Percentiles rank a stretch among this genome's conserved stretches.
These are phyloP conservation scores for Phoebastria nigripes DNA, from an alignment of 2,797 vertebrate species.

Conservation along the genomic window DNA sequence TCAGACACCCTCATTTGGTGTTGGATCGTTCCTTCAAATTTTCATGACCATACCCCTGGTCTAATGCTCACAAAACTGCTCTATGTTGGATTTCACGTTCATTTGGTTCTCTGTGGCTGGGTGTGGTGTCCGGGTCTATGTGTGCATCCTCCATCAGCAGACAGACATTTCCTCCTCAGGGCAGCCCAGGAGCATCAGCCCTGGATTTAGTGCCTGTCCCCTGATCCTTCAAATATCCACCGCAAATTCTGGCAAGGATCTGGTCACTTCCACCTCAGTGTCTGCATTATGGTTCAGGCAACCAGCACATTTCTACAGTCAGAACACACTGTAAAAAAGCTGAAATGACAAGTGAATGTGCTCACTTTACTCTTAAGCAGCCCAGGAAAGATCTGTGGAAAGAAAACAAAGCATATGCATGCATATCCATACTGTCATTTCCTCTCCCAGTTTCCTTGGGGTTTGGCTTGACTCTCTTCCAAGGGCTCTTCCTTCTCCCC, in stretches of 20 bases:
- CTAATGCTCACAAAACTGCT: background rate
- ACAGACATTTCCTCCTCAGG: background rate
- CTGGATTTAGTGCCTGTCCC: accelerated
- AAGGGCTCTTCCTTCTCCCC: conserved; percentile 9
- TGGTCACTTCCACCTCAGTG: background rate
- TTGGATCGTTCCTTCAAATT: background rate
- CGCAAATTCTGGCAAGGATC: background rate
- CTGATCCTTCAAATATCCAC: background rate
- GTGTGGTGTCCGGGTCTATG: background rate
- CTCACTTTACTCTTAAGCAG: background rate
- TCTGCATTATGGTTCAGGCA: background rate
- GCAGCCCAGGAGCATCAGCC: background rate
- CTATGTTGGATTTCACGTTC: accelerated
- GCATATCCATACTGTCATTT: background rate
- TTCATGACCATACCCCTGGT: background rate
- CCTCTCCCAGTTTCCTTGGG: background rate
- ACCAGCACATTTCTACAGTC: background rate
- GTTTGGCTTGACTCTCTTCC: conserved; percentile 18
- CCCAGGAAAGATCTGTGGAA: background rate
- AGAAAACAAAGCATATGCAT: background rate
- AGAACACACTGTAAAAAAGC: background rate
- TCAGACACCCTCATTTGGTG: background rate
- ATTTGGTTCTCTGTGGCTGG: background rate
- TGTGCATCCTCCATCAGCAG: background rate
- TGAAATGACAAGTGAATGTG: background rate